Conservation (phyloP, 2,888 invertebrate genomes). For the Iselma pallidipennis region DNA sequence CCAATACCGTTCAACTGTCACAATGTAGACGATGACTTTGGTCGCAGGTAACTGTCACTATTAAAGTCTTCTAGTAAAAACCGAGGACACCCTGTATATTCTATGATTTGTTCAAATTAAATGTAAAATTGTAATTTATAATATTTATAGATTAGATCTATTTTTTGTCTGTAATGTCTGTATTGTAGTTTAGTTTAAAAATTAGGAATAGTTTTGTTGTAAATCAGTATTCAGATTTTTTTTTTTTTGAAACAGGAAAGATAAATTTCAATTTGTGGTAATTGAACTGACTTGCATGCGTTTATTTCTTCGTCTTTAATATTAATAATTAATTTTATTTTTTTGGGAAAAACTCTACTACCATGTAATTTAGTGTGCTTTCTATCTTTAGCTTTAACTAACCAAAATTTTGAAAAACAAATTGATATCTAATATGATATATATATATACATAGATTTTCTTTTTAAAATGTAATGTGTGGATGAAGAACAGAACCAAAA, state of each 20-base stretch:
- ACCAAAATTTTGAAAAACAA: neutral
- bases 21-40: too few relatives aligned
- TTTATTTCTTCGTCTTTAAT: neutral
- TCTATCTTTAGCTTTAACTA: neutral
- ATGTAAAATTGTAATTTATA: neutral
- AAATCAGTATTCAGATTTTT: neutral
- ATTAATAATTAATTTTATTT: neutral
- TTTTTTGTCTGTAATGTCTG: neutral
- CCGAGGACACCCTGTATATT: too few relatives aligned
- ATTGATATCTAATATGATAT: neutral
- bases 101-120: too few relatives aligned
- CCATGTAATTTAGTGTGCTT: neutral
- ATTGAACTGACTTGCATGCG: neutral
- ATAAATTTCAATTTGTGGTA: too few relatives aligned
- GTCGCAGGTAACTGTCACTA: too few relatives aligned
- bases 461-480: neutral
- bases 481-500: neutral
- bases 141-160: too few relatives aligned
- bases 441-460: too few relatives aligned
- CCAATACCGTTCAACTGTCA: too few relatives aligned
- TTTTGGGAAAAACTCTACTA: neutral
- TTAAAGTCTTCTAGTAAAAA: too few relatives aligned
- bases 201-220: neutral
- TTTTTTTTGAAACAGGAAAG: neutral
- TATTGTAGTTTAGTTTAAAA: neutral